phyloP scores from a whole-genome alignment of 2,113 vertebrate species.

The Monopterus albus region DNA sequence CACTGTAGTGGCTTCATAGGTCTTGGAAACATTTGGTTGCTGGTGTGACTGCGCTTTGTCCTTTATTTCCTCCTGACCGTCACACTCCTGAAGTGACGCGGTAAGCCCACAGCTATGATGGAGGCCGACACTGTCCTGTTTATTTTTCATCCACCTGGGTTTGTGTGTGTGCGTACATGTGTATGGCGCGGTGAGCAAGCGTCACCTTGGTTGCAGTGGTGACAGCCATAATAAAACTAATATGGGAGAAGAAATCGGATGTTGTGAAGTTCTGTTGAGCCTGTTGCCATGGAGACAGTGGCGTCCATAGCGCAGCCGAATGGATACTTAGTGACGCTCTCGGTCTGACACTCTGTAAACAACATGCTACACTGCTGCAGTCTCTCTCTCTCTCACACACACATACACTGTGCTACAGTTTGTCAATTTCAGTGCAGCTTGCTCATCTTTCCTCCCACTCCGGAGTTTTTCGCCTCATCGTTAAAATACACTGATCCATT shows the following conservation, averaged over 20 bases:
- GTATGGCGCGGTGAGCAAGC: conserved; percentile 9
- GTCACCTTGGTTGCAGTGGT: conserved; percentile 53
- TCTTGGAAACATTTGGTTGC: conserved; percentile 3
- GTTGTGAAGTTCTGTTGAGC: conserved; percentile 70
- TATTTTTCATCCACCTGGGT: conserved; percentile 5
- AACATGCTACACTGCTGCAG: conserved; percentile 38
- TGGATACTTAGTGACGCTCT: conserved; percentile 60
- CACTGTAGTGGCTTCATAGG: not conserved
- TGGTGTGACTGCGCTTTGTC: not conserved
- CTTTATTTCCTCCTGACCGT: conserved; percentile 1
- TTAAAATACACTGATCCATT: conserved; percentile 35
- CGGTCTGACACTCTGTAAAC: conserved; percentile 61
- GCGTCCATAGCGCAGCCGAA: conserved; percentile 46
- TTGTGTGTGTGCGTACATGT: not conserved
- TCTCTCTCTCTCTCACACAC: conserved; percentile 17
- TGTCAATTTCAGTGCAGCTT: conserved; percentile 11
- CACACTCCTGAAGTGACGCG: not conserved
- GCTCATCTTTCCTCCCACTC: not conserved
- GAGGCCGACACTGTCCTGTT: not conserved
- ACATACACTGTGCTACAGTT: conserved; percentile 8
- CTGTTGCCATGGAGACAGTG: conserved; percentile 67
- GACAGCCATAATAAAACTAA: conserved; percentile 78
- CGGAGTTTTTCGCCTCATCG: conserved; percentile 1
- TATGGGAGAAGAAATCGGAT: conserved; percentile 36
- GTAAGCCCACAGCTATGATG: not conserved